These are phyloP conservation scores for Huso huso DNA, from an alignment of 2,797 vertebrate genomes.

Conservation along the genomic window DNA sequence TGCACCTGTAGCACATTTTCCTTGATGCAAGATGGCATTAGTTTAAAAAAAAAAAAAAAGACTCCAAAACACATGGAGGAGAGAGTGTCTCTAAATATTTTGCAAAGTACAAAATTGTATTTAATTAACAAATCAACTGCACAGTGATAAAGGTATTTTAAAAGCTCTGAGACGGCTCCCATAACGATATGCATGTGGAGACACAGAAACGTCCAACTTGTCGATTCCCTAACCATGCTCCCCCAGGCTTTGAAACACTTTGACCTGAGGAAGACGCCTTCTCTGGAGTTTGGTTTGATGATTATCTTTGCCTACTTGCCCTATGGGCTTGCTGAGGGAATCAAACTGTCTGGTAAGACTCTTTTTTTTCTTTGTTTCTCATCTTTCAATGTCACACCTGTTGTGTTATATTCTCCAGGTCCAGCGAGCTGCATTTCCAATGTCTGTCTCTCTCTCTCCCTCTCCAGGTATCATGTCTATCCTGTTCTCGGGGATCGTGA, in stretches of 20 bases:
- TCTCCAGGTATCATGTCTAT: conserved; percentile 93
- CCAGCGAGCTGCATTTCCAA: background rate
- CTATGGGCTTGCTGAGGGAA: conserved; percentile 90
- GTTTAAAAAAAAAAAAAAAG: too few relatives aligned
- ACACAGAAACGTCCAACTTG: background rate
- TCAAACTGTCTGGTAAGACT: conserved; percentile 84
- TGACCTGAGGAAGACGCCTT: conserved; percentile 92
- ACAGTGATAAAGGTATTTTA: too few relatives aligned
- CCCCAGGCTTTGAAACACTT: conserved; percentile 78
- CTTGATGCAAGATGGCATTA: too few relatives aligned
- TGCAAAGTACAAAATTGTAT: too few relatives aligned
- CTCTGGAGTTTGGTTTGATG: conserved; percentile 97
- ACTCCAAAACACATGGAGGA: too few relatives aligned
- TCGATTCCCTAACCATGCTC: conserved; percentile 36
- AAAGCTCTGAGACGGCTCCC: too few relatives aligned
- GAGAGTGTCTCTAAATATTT: too few relatives aligned
- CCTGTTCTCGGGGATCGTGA: conserved; percentile 93
- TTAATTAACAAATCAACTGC: too few relatives aligned
- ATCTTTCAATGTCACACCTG: background rate
- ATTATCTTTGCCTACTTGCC: conserved; percentile 97
- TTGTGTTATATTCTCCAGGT: too few relatives aligned
- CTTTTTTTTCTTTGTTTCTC: background rate
- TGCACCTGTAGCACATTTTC: too few relatives aligned
- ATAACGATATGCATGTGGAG: too few relatives aligned
- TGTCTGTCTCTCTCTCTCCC: conserved; percentile 14